Evolutionary conservation across 1,140 invertebrate genomes (phyloP).

Genomic region (Hyles vespertilio): DNA sequence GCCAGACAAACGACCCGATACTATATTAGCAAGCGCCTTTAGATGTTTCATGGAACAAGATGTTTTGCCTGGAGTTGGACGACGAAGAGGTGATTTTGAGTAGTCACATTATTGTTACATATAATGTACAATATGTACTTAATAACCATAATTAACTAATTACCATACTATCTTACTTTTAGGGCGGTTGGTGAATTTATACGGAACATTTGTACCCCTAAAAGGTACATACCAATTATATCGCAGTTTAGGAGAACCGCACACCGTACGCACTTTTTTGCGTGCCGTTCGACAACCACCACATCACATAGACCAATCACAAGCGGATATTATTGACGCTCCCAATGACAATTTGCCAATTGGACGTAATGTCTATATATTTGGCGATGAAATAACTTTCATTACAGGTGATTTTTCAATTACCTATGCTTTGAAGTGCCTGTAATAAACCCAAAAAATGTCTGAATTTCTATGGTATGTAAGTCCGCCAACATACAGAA

Average conservation of each 20-base stretch:
- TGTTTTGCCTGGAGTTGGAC: slow-evolving; percentile 57
- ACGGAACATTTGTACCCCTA: slow-evolving; percentile 67
- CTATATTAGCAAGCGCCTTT: slow-evolving; percentile 68
- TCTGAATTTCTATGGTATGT: too few relatives aligned
- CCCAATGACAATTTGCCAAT: slow-evolving; percentile 23
- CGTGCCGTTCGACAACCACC: slow-evolving; percentile 35
- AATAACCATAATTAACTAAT: background rate
- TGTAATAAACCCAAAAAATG: too few relatives aligned
- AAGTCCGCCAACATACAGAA: too few relatives aligned
- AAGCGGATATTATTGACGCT: slow-evolving; percentile 25
- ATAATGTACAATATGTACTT: background rate
- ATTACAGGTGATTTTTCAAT: slow-evolving; percentile 27
- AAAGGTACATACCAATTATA: slow-evolving; percentile 70
- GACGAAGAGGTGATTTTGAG: slow-evolving; percentile 50
- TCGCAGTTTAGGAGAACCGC: slow-evolving; percentile 66
- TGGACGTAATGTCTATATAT: slow-evolving; percentile 51
- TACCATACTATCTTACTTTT: slow-evolving; percentile 11
- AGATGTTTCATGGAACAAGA: slow-evolving; percentile 70
- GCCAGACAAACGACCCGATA: slow-evolving; percentile 49
- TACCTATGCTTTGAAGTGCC: too few relatives aligned
- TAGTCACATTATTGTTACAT: background rate
- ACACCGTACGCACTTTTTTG: slow-evolving; percentile 64
- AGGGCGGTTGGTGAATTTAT: slow-evolving; percentile 60
- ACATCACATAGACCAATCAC: slow-evolving; percentile 25
- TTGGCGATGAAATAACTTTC: slow-evolving; percentile 53